Conservation (phyloP, 2,113 vertebrate genomes). For the Plecotus auritus region DNA sequence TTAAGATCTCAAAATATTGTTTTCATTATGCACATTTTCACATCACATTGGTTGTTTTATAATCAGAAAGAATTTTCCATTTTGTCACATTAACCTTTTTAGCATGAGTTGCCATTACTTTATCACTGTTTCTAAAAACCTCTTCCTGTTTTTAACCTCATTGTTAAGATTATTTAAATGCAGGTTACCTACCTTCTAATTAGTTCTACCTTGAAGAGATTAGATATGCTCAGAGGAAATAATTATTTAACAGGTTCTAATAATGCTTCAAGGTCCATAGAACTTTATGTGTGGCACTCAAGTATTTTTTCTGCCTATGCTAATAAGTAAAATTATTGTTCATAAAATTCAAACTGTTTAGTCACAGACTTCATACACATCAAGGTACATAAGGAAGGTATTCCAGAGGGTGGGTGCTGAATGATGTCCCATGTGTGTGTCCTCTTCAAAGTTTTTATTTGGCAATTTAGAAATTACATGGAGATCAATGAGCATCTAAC, state of each 20-base stretch:
- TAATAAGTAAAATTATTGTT: neutral
- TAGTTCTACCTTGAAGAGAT: neutral
- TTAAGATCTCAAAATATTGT: neutral
- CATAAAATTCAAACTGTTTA: neutral
- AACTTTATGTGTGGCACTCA: neutral
- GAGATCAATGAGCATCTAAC: neutral
- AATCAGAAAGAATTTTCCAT: constrained; percentile 20
- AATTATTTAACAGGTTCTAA: neutral
- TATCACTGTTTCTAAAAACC: constrained; percentile 1
- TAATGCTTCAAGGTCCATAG: neutral
- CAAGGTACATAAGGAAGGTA: neutral
- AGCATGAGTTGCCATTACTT: constrained; percentile 4
- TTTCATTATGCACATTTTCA: neutral
- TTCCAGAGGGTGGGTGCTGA: neutral
- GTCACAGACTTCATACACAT: neutral
- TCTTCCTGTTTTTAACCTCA: constrained; percentile 63
- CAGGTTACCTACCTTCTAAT: neutral
- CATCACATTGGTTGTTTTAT: neutral
- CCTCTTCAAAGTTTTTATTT: neutral
- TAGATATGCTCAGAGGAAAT: neutral
- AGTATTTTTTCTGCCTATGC: neutral
- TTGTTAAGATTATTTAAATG: constrained; percentile 5
- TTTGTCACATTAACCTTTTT: constrained; percentile 1
- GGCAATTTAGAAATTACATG: neutral
- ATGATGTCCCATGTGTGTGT: neutral